These are phyloP conservation scores for Lamproptera curius DNA, from an alignment of 2,888 invertebrate species.

Conservation along the genomic window DNA sequence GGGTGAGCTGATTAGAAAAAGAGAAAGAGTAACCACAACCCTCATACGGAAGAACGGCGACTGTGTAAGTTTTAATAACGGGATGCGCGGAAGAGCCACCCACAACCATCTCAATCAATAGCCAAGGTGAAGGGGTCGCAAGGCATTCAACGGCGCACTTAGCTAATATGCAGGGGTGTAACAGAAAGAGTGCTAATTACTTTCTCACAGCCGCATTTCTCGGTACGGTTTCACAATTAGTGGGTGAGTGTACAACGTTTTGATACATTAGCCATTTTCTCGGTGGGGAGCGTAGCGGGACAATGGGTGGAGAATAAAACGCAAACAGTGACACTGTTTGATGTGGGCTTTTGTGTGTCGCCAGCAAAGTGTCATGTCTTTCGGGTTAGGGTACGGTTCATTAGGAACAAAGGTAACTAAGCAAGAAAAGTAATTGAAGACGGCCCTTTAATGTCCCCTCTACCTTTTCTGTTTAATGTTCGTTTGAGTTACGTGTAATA, in stretches of 20 bases:
- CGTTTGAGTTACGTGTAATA: not conserved
- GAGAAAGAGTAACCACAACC: slow-evolving; percentile 15
- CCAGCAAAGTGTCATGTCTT: not conserved
- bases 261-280: not conserved
- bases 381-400: not conserved
- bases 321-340: not conserved
- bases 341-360: not conserved
- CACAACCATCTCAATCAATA: slow-evolving; percentile 6
- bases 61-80: slow-evolving; percentile 11
- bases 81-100: not conserved
- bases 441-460: not conserved
- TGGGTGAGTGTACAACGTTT: not conserved
- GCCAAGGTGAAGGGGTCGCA: not conserved
- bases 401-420: not conserved
- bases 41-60: slow-evolving; percentile 4
- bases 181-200: slow-evolving; percentile 1
- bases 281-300: too few relatives aligned
- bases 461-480: not conserved
- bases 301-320: not conserved
- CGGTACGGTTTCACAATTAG: not conserved
- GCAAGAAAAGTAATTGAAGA: not conserved
- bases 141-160: not conserved
- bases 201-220: not conserved
- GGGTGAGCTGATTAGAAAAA: slow-evolving; percentile 9
- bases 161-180: not conserved